Evolutionary conservation across 2,888 invertebrate species (phyloP), one percentile per base, ranked within the genome.

Genomic region (Cerastis rubricosa): DNA sequence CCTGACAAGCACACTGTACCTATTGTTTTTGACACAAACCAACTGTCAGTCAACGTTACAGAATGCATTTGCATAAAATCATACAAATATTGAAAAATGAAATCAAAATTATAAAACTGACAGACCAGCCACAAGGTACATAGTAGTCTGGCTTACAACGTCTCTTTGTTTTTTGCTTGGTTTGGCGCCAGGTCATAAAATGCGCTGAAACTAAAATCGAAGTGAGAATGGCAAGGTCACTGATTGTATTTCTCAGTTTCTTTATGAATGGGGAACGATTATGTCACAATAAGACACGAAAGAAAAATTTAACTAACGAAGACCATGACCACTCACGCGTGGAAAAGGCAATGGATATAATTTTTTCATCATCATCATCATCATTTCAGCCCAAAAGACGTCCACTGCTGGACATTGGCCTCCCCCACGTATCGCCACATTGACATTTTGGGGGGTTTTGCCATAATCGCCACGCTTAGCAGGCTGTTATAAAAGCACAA

Each of bases 1-100:
- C 1, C 59, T 64, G 71, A 65, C 68, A 75, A n/a, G 2, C 64
- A 43, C 12, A 22, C 25, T 25, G 19, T n/a, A 40, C 12, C 54
- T 65, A 81, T 76, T 81, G 54, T 76, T 45, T 51, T 54, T 57
- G 54, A 17, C 61, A 69, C 43, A 49, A 86, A 70, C 66, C 74
- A 76, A 49, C 61, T 79, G 79, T 82, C 82, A 79, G 35, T 84
- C 69, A 74, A 66, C 47, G 49, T 64, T 25, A 65, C 40, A 51
- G 5, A 49, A 8, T 79, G 63, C 63, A 79, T 82, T 82, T 74
- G 35, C 83, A 79, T 85, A 80, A 72, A 29, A 63, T 51, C 14
- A 25, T 35, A 64, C 25, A 71, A 25, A 49, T 40, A 70, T 40
- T 40, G 12, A 29, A 59, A 61, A 61, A 35, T 54, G 0, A 47